Base-by-base conservation (phyloP, 2,797 vertebrate genomes). In the Melanotaenia boesemani region DNA sequence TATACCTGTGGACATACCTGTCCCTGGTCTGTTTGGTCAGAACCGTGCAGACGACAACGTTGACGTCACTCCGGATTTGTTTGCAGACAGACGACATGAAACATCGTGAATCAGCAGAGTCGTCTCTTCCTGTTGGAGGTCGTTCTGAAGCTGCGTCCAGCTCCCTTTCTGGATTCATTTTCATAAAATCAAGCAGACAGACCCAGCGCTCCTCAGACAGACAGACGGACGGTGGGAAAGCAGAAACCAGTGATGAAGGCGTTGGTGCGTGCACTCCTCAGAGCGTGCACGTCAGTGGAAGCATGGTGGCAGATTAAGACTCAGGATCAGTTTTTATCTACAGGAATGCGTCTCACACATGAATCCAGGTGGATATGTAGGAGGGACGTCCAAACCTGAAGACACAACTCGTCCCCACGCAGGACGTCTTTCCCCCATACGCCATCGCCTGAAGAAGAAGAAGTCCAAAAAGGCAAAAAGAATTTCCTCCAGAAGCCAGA, bases 261-360 rank as follows among this genome's bases (percentile, higher is more conserved):
- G 74, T 32, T 13, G 66, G 74, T 48, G 80, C 12, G 52, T 50
- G 62, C 72, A 60, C 72, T 0, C 69, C 4, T 57, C 74, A 41
- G 34, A 74, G 69, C 44, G 69, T 67, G 70, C 72, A 72, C 79
- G 4, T 34, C 52, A 58, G 64, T 2, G 52, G 70, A 79, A 72
- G 81, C 72, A 26, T 73, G 70, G 60, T 65, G 48, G 66, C 61
- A 15, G 79, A 70, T 67, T 37, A 8, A 36, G 34, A 11, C 37
- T 39, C 37, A 39, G 81, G 91, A 87, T 84, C 75, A 39, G 64
- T 77, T 87, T 36, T 71, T 84, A 76, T 77, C 76, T 85, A 86
- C 83, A 91, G 79, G 80, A 90, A 90, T 78, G 84, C 77, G 63
- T 78, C 81, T 80, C 66, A 69, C 69, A 20, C 44, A 6, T 44